These are phyloP conservation scores for Oenanthe melanoleuca DNA, from an alignment of 2,113 vertebrate genomes.

Conservation along the genomic window DNA sequence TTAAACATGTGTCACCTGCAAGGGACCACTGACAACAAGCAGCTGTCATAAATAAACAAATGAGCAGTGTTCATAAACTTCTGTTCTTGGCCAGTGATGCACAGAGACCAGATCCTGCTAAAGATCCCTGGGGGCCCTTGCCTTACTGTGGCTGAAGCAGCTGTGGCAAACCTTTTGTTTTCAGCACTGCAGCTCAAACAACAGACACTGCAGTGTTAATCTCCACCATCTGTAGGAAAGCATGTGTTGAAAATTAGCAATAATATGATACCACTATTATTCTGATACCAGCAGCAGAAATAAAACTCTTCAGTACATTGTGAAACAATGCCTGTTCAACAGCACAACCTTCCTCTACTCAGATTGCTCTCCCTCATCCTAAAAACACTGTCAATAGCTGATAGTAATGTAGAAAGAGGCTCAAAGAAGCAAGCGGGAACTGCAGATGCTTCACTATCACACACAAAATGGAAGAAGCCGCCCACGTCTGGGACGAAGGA, in stretches of 20 bases:
- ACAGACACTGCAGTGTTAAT: background rate
- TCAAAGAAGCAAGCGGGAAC: background rate
- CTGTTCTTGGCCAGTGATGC: background rate
- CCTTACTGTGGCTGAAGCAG: background rate
- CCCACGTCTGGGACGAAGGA: background rate
- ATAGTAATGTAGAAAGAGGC: background rate
- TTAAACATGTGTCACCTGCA: background rate
- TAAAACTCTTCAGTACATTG: background rate
- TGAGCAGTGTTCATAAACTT: background rate
- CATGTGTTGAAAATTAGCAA: background rate
- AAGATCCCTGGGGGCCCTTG: background rate
- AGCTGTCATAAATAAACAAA: background rate
- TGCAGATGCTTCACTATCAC: background rate
- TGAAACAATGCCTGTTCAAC: background rate
- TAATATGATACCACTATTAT: background rate
- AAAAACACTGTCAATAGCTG: background rate
- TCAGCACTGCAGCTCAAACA: slow-evolving; percentile 10
- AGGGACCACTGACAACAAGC: background rate
- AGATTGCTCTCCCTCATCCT: background rate
- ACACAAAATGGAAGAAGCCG: background rate
- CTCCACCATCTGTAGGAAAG: background rate
- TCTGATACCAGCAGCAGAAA: background rate
- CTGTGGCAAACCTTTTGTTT: slow-evolving; percentile 4
- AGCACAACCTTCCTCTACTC: background rate
- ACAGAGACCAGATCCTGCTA: background rate